These are phyloP conservation scores for Latrodectus geometricus DNA, from an alignment of 1,140 invertebrate genomes.

Conservation along the genomic window DNA sequence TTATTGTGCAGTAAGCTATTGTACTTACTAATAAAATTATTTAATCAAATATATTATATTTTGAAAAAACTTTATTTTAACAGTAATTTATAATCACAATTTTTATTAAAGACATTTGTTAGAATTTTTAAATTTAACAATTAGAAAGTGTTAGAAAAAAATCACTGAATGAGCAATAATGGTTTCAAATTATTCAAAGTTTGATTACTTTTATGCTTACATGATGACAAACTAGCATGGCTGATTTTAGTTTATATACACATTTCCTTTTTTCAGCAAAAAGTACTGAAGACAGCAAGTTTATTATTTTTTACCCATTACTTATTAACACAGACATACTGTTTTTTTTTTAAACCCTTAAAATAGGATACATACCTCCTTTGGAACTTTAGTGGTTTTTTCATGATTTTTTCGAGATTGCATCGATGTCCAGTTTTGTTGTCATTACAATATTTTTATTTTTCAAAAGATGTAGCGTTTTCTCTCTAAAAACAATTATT, in stretches of 20 bases:
- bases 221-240: background rate
- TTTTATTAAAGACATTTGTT: too few species aligned
- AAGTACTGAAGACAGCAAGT: background rate
- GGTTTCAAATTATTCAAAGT: too few species aligned
- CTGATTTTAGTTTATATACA: background rate
- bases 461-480: background rate
- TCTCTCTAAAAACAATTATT: too few species aligned
- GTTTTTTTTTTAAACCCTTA: background rate
- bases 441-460: slow-evolving; percentile 57
- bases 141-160: too few species aligned
- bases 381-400: slow-evolving; percentile 49
- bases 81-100: too few species aligned
- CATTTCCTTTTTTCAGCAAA: background rate
- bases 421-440: slow-evolving; percentile 54
- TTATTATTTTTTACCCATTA: background rate
- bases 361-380: slow-evolving; percentile 33
- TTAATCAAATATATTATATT: too few species aligned
- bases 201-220: background rate
- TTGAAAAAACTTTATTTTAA: too few species aligned
- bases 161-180: too few species aligned
- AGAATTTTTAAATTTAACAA: too few species aligned
- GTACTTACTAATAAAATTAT: too few species aligned
- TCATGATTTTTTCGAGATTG: slow-evolving; percentile 62
- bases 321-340: background rate
- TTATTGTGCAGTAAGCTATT: too few species aligned